Percentiles rank a stretch among this genome's conserved stretches.
phyloP scores from a whole-genome alignment of 2,113 vertebrate species.

The Tonatia bakeri region DNA sequence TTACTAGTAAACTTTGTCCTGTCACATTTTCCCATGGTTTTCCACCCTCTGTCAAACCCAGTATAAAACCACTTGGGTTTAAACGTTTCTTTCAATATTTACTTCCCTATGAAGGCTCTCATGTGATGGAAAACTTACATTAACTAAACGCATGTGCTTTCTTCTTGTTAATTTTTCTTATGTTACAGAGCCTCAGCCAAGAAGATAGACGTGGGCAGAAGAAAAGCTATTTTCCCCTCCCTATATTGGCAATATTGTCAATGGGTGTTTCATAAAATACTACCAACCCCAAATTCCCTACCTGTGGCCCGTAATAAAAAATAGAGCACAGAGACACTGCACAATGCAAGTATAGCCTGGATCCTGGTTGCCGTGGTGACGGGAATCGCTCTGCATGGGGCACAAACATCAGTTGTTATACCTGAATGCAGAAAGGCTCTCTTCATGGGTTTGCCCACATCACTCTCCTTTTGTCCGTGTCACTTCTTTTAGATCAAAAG shows the following conservation, averaged over 20 bases:
- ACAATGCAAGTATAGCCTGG: neutral
- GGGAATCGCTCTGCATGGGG: neutral
- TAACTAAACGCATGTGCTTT: neutral
- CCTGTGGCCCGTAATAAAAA: neutral
- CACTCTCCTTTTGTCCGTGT: neutral
- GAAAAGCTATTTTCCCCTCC: neutral
- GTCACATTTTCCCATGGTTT: neutral
- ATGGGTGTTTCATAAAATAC: neutral
- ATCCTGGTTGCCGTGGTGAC: neutral
- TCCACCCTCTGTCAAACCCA: neutral
- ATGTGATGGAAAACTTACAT: neutral
- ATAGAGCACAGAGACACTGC: neutral
- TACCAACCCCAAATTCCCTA: neutral
- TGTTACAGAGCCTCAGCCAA: neutral
- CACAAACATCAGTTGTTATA: neutral
- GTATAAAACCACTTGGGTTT: neutral
- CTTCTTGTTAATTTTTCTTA: neutral
- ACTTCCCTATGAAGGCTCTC: neutral
- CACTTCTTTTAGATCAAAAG: slow-evolving; percentile 28
- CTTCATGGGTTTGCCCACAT: neutral
- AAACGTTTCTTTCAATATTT: neutral
- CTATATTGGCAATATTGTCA: neutral
- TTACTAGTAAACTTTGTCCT: neutral
- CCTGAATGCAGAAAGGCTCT: neutral
- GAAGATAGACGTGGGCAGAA: neutral